Evolutionary conservation across 2,797 vertebrate genomes (phyloP).

Genomic region (Syndactyla subalaris): DNA sequence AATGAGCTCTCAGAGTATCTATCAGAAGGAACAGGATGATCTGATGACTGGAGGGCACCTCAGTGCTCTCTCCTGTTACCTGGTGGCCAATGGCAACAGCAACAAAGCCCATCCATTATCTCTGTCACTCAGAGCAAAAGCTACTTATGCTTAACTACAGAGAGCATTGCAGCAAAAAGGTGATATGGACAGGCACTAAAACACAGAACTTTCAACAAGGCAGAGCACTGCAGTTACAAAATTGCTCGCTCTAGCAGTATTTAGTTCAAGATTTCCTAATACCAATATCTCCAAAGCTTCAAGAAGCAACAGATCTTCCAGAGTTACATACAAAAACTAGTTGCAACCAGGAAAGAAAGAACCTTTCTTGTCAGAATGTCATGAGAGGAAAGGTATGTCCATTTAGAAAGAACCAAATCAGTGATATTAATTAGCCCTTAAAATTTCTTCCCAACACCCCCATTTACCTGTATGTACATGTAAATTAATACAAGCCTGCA

Average conservation of each 20-base stretch:
- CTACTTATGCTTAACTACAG: not conserved
- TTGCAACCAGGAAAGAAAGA: not conserved
- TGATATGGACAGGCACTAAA: not conserved
- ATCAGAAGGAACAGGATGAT: not conserved
- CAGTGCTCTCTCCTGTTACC: not conserved
- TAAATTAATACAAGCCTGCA: not conserved
- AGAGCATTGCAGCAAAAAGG: not conserved
- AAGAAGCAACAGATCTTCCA: not conserved
- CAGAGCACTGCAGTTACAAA: too few species aligned
- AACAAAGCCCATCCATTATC: not conserved
- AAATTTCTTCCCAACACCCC: not conserved
- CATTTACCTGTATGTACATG: not conserved
- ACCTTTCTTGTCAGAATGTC: not conserved
- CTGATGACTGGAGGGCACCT: not conserved
- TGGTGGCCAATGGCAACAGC: not conserved
- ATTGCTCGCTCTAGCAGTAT: not conserved
- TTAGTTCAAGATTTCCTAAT: not conserved
- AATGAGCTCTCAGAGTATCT: not conserved
- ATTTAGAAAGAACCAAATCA: not conserved
- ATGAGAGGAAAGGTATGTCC: not conserved
- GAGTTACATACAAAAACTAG: not conserved
- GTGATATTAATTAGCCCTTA: not conserved
- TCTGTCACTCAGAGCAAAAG: not conserved
- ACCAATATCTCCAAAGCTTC: not conserved
- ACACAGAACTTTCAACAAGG: not conserved